Evolutionary conservation across 2,113 vertebrate genomes (phyloP).

Genomic region (Oreochromis tanganicae): DNA sequence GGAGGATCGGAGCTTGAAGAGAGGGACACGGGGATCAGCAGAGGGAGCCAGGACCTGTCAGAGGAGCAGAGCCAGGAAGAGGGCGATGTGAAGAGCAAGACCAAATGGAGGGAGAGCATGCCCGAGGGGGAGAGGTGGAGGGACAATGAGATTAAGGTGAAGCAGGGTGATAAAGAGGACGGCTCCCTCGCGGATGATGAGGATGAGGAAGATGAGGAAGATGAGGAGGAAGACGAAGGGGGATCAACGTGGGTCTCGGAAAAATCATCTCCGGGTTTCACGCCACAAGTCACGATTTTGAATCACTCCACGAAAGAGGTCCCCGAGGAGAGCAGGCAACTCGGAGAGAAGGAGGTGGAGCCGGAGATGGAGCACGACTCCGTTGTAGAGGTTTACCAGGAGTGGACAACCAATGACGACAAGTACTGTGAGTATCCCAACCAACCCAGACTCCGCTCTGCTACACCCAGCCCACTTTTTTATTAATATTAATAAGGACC

Average conservation of each 20-base stretch:
- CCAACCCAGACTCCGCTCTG: background rate
- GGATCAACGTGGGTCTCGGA: slow-evolving; percentile 15
- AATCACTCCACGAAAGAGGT: slow-evolving; percentile 1
- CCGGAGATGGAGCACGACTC: background rate
- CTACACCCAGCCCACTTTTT: background rate
- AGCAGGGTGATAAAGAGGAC: background rate
- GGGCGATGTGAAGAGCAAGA: background rate
- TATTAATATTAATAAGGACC: background rate
- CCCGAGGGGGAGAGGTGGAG: slow-evolving; percentile 64
- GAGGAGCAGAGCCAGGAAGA: slow-evolving; percentile 11
- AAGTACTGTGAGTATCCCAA: slow-evolving; percentile 45
- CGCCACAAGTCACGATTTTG: slow-evolving; percentile 64
- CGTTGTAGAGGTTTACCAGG: background rate
- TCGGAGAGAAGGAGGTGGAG: background rate
- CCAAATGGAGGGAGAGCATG: slow-evolving; percentile 67
- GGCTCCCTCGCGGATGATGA: slow-evolving; percentile 49
- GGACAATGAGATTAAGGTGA: slow-evolving; percentile 5
- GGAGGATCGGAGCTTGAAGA: background rate
- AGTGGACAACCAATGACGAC: slow-evolving; percentile 1
- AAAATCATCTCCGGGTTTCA: slow-evolving; percentile 51
- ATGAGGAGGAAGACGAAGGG: slow-evolving; percentile 1
- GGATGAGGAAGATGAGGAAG: slow-evolving; percentile 19
- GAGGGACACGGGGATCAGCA: slow-evolving; percentile 2
- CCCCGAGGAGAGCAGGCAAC: slow-evolving; percentile 1
- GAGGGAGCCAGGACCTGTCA: slow-evolving; percentile 24